phyloP scores from a whole-genome alignment of 2,113 vertebrate genomes.

The Laticauda colubrina region DNA sequence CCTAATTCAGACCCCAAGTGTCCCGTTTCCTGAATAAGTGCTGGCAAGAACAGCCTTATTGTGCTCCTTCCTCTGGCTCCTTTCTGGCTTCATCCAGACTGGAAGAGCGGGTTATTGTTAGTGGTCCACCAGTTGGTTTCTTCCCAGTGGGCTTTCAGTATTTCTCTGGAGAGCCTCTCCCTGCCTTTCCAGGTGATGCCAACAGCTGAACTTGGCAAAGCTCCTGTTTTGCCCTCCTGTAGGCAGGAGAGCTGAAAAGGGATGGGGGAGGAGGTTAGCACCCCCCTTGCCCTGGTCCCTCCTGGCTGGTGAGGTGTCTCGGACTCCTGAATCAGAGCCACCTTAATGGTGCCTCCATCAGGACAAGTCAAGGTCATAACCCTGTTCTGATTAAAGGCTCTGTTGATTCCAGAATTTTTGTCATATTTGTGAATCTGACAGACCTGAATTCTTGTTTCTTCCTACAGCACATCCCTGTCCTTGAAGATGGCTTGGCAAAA shows the following conservation, averaged over 20 bases:
- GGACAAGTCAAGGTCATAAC: background rate
- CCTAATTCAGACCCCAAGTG: background rate
- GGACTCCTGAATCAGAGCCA: background rate
- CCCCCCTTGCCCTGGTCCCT: background rate
- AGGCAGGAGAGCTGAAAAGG: background rate
- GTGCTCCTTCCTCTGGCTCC: background rate
- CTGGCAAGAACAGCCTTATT: background rate
- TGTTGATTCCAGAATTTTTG: background rate
- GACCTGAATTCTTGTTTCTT: background rate
- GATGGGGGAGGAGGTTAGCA: background rate
- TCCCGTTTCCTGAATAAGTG: background rate
- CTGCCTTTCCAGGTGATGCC: background rate
- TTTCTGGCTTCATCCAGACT: background rate
- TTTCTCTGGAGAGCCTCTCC: background rate
- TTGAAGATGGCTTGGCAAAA: background rate
- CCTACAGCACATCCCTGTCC: background rate
- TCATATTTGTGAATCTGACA: background rate
- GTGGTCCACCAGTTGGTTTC: background rate
- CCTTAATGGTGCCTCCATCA: background rate
- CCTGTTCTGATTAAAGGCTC: background rate
- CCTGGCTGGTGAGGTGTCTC: background rate
- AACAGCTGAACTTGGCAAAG: background rate
- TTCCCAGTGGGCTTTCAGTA: background rate
- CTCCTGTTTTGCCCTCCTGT: background rate
- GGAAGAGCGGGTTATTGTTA: background rate